Percentiles rank a stretch among this genome's conserved stretches.
These are phyloP conservation scores for Phainopepla nitens DNA, from an alignment of 2,113 vertebrate genomes.

Conservation along the genomic window DNA sequence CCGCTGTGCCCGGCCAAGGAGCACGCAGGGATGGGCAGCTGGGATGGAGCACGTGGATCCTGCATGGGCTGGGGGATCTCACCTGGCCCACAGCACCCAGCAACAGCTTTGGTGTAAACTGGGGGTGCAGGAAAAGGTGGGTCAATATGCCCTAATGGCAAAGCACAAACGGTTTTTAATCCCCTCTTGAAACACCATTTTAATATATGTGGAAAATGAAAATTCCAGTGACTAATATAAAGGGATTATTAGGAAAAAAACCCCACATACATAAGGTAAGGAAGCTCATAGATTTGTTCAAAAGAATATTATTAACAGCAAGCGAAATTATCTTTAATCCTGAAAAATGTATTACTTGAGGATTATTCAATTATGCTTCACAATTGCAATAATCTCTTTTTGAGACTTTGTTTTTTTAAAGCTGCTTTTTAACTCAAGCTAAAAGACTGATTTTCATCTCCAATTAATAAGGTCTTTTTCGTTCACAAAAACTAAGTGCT, in stretches of 20 bases:
- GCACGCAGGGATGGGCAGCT: neutral
- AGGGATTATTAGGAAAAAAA: neutral
- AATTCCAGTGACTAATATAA: neutral
- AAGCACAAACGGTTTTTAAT: neutral
- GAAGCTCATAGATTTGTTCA: neutral
- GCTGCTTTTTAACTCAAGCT: neutral
- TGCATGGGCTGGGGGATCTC: accelerated
- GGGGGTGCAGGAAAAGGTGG: accelerated
- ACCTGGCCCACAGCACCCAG: neutral
- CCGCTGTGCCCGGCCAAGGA: accelerated
- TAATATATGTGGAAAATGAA: neutral
- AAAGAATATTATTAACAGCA: neutral
- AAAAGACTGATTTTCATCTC: neutral
- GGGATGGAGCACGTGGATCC: neutral
- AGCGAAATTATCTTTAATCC: neutral
- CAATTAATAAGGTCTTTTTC: neutral
- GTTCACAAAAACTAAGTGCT: neutral
- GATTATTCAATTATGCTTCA: neutral
- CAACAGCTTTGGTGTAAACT: accelerated
- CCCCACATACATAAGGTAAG: neutral
- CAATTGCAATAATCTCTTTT: neutral
- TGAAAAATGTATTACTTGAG: neutral
- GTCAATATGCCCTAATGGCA: accelerated
- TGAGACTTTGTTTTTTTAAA: neutral
- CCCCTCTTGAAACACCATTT: neutral